Base-by-base conservation (phyloP, 2,888 invertebrate species). In the Odontomyia ornata region DNA sequence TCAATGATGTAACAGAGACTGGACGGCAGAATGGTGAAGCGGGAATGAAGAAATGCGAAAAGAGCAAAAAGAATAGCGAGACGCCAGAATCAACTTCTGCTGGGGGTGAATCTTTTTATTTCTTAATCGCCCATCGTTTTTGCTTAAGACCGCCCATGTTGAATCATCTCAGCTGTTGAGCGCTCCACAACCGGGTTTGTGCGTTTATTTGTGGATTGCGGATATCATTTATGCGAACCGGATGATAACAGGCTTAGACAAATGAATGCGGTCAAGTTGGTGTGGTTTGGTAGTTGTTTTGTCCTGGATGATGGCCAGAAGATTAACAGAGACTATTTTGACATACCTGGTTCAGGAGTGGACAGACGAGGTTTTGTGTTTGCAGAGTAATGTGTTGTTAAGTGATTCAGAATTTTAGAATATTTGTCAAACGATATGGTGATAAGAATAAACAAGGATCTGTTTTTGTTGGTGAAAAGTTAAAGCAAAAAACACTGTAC, bases 231-330 rank as follows among this genome's bases (percentile, higher is more conserved):
- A 5, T 46, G 46, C 21, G 21, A 67, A 27, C 67, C 67, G 67
- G 67, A 67, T 67, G 67, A 67, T 67, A 67, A 23, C 67, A 25
- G 21, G 67, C n/a, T 67, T 67, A 46, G 67, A 67, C 43, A 67
- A 27, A 30, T 64, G 5, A 23, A 64, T 30, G 60, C 23, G 60
- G 52, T 52, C 52, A 52, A 52, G 3, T 52, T 5, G 15, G 52
- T 60, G 60, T n/a, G 60, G 25, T 52, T 1, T 60, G 23, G 7
- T 60, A n/a, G 60, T 25, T 60, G 21, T 60, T 60, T 60, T 21
- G 18, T 52, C 36, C 3, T 15, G 18, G 52, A 52, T 52, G 3
- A 52, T 52, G 52, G 15, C 13, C 52, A 52, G 15, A 18, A 18
- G 52, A 18, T 52, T n/a, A 52, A 15, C 52, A 18, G 18, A 52